phyloP scores from a whole-genome alignment of 1,140 invertebrate species.

The Wasmannia auropunctata region DNA sequence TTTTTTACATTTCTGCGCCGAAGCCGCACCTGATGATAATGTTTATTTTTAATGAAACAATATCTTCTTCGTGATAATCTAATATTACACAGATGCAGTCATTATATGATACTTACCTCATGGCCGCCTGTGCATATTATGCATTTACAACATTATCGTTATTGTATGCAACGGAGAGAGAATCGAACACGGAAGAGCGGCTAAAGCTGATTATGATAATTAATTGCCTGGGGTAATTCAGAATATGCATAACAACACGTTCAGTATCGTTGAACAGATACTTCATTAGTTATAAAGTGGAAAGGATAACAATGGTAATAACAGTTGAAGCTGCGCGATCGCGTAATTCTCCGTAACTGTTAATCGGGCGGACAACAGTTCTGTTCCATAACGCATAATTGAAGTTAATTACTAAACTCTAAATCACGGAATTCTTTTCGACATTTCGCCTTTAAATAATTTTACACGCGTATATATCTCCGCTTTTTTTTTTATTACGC shows the following conservation, averaged over 20 bases:
- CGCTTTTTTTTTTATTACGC: not conserved
- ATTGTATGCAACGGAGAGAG: not conserved
- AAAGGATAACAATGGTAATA: slow-evolving; percentile 26
- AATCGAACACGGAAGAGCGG: slow-evolving; percentile 47
- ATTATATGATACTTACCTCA: not conserved
- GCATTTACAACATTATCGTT: not conserved
- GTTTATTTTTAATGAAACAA: not conserved
- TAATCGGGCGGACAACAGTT: not conserved
- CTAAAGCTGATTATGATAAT: slow-evolving; percentile 71
- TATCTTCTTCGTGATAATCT: not conserved
- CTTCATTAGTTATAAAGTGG: slow-evolving; percentile 49
- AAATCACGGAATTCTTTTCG: not conserved
- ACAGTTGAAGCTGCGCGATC: not conserved
- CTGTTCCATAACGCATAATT: not conserved
- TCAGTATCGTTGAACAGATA: slow-evolving; percentile 52
- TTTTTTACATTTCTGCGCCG: not conserved
- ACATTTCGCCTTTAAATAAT: not conserved
- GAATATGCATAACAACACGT: slow-evolving; percentile 18
- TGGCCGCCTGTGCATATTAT: no score
- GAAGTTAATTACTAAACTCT: not conserved
- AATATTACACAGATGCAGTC: not conserved
- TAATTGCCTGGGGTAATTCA: slow-evolving; percentile 63
- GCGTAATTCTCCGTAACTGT: slow-evolving; percentile 5
- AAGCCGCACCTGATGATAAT: not conserved
- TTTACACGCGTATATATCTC: not conserved